phyloP scores from a whole-genome alignment of 2,797 vertebrate genomes.

The Lepilemur ruficaudatus region DNA sequence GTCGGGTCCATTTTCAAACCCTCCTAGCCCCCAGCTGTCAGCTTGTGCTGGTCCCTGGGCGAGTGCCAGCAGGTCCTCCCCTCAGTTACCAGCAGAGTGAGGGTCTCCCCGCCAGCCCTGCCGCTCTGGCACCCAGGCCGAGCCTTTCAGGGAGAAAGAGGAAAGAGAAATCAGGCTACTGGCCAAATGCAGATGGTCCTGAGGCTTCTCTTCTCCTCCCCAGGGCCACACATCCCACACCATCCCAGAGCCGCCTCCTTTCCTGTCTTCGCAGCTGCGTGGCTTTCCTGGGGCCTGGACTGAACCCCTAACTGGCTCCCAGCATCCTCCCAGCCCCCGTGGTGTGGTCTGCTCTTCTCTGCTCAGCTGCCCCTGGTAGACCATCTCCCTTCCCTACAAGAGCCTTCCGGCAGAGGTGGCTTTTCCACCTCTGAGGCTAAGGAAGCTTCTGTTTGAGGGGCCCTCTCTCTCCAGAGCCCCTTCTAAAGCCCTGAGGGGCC shows the following conservation, averaged over 20 bases:
- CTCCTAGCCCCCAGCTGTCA: background rate
- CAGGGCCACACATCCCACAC: background rate
- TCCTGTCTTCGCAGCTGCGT: background rate
- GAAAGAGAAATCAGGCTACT: background rate
- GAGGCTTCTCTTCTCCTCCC: background rate
- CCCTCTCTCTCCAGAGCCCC: background rate
- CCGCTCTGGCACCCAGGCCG: background rate
- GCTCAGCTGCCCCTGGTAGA: background rate
- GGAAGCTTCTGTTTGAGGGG: background rate
- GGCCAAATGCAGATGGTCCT: background rate
- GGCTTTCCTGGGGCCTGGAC: too few relatives aligned
- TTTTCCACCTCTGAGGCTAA: background rate
- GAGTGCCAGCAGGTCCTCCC: background rate
- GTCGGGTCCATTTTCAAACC: background rate
- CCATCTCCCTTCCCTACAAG: background rate
- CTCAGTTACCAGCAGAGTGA: accelerated
- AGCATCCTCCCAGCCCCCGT: background rate
- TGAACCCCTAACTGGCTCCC: background rate
- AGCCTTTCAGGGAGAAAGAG: background rate
- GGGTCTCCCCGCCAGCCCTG: accelerated
- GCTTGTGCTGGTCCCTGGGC: accelerated
- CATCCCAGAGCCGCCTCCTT: accelerated
- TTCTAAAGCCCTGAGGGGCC: background rate
- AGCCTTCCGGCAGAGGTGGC: background rate
- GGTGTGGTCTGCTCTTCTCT: background rate